These are phyloP conservation scores for Erpobdella octoculata DNA, from an alignment of 2,888 invertebrate genomes.

Conservation along the genomic window DNA sequence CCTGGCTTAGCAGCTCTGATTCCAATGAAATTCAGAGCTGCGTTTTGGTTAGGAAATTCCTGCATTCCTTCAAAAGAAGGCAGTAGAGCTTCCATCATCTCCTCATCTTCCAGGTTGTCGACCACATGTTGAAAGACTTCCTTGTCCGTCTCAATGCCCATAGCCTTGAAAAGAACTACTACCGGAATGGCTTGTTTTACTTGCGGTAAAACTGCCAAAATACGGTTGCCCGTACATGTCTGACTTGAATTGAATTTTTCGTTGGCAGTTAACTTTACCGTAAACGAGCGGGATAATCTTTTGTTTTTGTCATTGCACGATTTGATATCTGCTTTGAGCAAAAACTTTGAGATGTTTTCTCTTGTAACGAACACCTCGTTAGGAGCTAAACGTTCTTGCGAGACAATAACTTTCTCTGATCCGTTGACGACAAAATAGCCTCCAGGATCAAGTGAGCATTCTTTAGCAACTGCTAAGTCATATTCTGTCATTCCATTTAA, in stretches of 20 bases:
- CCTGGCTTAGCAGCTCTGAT: constrained; percentile 92
- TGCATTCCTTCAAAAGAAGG: constrained; percentile 98
- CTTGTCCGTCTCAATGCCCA: constrained; percentile 96
- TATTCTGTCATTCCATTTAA: constrained; percentile 83
- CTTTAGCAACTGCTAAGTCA: constrained; percentile 96
- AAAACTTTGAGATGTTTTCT: too few species aligned
- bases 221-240: constrained; percentile 93
- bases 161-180: constrained; percentile 97
- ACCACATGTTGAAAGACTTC: constrained; percentile 99
- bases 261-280: too few species aligned
- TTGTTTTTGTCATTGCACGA: constrained; percentile 82
- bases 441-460: constrained; percentile 96
- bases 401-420: constrained; percentile 93
- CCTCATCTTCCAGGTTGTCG: constrained; percentile 98
- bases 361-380: too few species aligned
- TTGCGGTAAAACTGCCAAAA: constrained; percentile 93
- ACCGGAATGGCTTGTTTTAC: constrained; percentile 99
- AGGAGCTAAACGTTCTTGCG: constrained; percentile 99
- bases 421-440: constrained; percentile 99
- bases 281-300: constrained; percentile 89
- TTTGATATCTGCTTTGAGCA: constrained; percentile 95
- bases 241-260: too few species aligned
- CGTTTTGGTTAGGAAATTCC: constrained; percentile 97
- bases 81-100: constrained; percentile 99
- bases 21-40: constrained; percentile 95